Evolutionary conservation across 2,797 vertebrate genomes (phyloP).

Genomic region (Tapera naevia): DNA sequence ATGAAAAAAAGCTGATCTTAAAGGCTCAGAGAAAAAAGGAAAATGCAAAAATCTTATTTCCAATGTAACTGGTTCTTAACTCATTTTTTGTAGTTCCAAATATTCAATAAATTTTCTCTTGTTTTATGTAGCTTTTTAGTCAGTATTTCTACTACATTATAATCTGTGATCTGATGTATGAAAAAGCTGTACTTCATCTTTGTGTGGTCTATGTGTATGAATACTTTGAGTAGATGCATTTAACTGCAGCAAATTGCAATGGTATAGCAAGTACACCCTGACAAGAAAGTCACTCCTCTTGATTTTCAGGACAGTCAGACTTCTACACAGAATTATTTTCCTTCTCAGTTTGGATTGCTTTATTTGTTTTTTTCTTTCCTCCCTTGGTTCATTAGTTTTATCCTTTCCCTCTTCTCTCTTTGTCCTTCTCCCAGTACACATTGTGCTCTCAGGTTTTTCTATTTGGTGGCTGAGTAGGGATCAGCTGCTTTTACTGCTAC

Average conservation of each 20-base stretch:
- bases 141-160: background rate
- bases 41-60: background rate
- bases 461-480: background rate
- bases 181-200: background rate
- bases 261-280: background rate
- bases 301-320: background rate
- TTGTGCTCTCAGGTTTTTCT: background rate
- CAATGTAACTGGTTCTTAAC: background rate
- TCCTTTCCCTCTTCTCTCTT: background rate
- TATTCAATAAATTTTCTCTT: background rate
- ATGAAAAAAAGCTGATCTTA: background rate
- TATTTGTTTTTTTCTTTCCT: background rate
- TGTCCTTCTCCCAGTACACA: accelerated
- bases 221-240: background rate
- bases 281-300: background rate
- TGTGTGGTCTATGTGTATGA: background rate
- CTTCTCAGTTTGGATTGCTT: background rate
- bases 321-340: background rate
- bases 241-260: background rate
- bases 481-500: background rate
- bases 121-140: background rate
- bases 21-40: background rate
- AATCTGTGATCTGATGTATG: background rate
- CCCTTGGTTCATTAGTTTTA: background rate
- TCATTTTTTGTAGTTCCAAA: background rate